Percentiles rank a stretch among this genome's conserved stretches.
Conservation (phyloP, 2,888 invertebrate genomes). For the Cyrtodaria siliqua region DNA sequence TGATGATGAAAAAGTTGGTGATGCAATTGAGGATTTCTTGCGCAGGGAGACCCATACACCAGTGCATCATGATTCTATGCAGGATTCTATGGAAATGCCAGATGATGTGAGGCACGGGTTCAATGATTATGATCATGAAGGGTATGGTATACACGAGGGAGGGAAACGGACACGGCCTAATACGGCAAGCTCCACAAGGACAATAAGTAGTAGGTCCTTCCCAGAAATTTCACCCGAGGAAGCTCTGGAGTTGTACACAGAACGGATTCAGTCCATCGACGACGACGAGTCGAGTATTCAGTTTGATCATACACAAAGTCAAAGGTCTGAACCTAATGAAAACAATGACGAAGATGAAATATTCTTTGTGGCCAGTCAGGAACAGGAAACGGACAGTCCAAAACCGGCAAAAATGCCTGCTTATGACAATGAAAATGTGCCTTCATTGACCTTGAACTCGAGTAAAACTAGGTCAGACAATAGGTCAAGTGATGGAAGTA, state of each 20-base stretch:
- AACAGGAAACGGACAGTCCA: conserved; percentile 64
- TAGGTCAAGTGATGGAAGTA: conserved; percentile 38
- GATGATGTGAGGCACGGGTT: conserved; percentile 47
- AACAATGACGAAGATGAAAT: conserved; percentile 63
- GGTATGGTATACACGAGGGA: conserved; percentile 57
- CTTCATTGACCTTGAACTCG: conserved; percentile 56
- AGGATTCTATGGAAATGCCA: conserved; percentile 53
- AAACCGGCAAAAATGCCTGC: conserved; percentile 69
- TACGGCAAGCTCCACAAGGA: conserved; percentile 75
- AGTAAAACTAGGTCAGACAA: conserved; percentile 39
- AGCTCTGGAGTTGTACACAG: conserved; percentile 68
- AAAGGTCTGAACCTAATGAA: conserved; percentile 39
- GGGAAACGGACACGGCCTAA: conserved; percentile 65
- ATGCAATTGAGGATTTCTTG: conserved; percentile 67
- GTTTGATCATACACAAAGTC: conserved; percentile 67
- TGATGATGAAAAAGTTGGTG: conserved; percentile 34
- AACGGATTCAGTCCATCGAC: conserved; percentile 59
- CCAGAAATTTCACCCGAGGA: conserved; percentile 79
- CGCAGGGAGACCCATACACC: conserved; percentile 32
- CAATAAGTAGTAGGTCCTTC: conserved; percentile 77
- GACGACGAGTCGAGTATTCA: conserved; percentile 68
- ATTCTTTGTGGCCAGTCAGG: conserved; percentile 71
- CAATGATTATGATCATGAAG: conserved; percentile 51
- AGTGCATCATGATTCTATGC: conserved; percentile 55
- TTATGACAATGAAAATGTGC: conserved; percentile 66